Conservation (phyloP, 2,888 invertebrate species). For the Cephonodes hylas region DNA sequence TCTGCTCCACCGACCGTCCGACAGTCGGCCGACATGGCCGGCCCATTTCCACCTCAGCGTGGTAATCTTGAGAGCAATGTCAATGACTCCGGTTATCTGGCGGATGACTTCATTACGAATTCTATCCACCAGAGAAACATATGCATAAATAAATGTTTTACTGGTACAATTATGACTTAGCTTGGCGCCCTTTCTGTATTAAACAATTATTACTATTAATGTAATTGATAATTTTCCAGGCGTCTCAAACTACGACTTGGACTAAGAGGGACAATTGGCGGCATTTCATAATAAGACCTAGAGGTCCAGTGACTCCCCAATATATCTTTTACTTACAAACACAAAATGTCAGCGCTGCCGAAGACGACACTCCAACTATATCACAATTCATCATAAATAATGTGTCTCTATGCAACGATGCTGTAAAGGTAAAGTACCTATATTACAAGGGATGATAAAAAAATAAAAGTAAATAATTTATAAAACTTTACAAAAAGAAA, state of each 20-base stretch:
- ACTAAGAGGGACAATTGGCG: conserved; percentile 37
- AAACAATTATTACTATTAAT: no score
- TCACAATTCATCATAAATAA: conserved; percentile 52
- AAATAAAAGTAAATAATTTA: neutral
- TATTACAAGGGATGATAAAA: neutral
- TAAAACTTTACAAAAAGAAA: neutral
- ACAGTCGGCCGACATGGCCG: no score
- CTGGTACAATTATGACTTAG: no score
- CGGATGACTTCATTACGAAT: no score
- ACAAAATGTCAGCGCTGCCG: conserved; percentile 30
- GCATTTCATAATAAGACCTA: conserved; percentile 44
- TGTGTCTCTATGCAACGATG: conserved; percentile 54
- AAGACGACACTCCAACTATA: conserved; percentile 48
- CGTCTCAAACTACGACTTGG: conserved; percentile 34
- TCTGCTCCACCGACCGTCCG: no score
- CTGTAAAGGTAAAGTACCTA: conserved; percentile 57
- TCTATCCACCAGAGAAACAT: no score
- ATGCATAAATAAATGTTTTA: no score
- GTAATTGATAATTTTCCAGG: conserved; percentile 35
- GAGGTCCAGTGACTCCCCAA: conserved; percentile 36
- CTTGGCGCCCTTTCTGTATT: no score
- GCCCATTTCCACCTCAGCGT: no score
- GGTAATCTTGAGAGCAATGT: no score
- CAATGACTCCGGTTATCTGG: no score
- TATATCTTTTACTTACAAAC: conserved; percentile 48